A percentile compares a stretch with the other conserved stretches of the same genome.
Conservation (phyloP, 1,140 invertebrate species). For the Harlomillsia oculata region DNA sequence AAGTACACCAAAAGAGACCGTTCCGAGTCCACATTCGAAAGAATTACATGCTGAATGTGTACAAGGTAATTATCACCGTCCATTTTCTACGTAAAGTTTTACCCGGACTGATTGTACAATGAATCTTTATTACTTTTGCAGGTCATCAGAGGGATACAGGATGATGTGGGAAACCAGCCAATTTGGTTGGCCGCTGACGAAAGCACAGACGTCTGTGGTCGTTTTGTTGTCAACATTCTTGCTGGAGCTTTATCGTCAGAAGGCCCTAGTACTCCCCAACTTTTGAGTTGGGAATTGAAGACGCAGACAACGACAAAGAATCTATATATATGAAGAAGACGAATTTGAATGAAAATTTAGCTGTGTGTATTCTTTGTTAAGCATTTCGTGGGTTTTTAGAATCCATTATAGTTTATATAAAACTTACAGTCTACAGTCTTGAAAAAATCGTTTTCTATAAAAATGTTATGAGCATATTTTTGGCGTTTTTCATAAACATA, state of each 20-base stretch:
- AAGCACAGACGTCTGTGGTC: slow-evolving; percentile 20
- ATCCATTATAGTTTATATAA: too few relatives aligned
- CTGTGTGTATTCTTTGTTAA: too few relatives aligned
- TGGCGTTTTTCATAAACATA: too few relatives aligned
- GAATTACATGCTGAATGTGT: background rate
- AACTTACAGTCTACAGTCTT: too few relatives aligned
- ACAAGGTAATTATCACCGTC: background rate
- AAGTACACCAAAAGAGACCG: background rate
- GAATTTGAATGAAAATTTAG: too few relatives aligned
- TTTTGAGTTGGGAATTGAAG: too few relatives aligned
- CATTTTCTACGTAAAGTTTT: too few relatives aligned
- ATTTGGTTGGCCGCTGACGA: slow-evolving; percentile 25
- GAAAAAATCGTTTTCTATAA: too few relatives aligned
- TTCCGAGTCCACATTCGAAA: background rate
- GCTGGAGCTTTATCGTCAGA: slow-evolving; percentile 13
- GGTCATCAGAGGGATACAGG: background rate
- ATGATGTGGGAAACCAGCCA: background rate
- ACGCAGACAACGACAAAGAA: too few relatives aligned
- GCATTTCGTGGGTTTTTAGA: too few relatives aligned
- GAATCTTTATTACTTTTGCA: background rate
- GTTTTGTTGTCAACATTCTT: slow-evolving; percentile 22
- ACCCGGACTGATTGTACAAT: background rate
- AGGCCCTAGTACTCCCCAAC: background rate
- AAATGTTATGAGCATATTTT: too few relatives aligned
- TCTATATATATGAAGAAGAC: too few relatives aligned